phyloP scores from a whole-genome alignment of 2,888 invertebrate genomes.

The Spicauda simplicius region DNA sequence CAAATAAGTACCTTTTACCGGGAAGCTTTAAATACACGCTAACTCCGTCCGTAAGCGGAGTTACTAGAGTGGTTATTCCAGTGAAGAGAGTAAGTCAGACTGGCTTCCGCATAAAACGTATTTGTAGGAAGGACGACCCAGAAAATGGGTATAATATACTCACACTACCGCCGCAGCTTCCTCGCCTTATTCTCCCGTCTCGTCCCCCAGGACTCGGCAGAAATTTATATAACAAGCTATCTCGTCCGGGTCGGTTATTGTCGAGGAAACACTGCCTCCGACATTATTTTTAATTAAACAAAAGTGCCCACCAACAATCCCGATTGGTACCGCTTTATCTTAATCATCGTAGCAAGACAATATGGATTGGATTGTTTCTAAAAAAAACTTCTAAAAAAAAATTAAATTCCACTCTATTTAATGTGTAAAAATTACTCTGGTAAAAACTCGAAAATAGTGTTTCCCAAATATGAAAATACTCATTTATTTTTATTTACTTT shows the following conservation, averaged over 20 bases:
- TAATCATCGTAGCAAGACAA: not conserved
- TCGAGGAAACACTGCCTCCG: slow-evolving; percentile 76
- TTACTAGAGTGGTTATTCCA: slow-evolving; percentile 56
- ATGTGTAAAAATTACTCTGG: not conserved
- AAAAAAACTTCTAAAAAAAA: not conserved
- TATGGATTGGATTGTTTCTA: slow-evolving; percentile 16
- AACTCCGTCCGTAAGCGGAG: slow-evolving; percentile 52
- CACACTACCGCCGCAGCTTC: slow-evolving; percentile 75
- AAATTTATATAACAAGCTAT: slow-evolving; percentile 84
- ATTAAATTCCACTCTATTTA: not conserved
- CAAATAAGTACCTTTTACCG: slow-evolving; percentile 85
- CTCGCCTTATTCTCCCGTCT: slow-evolving; percentile 75
- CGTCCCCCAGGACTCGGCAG: slow-evolving; percentile 81
- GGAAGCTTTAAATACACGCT: slow-evolving; percentile 49
- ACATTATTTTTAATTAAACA: slow-evolving; percentile 83
- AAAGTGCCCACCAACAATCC: slow-evolving; percentile 64
- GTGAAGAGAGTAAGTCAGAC: slow-evolving; percentile 57
- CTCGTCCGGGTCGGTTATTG: slow-evolving; percentile 80
- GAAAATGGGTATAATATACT: slow-evolving; percentile 85
- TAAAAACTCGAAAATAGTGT: too few relatives aligned
- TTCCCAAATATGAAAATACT: too few relatives aligned
- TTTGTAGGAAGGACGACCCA: slow-evolving; percentile 85
- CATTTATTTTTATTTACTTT: too few relatives aligned
- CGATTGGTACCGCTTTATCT: slow-evolving; percentile 22
- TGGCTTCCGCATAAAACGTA: slow-evolving; percentile 85